Percentiles rank a stretch among this genome's conserved stretches.
Evolutionary conservation across 2,113 vertebrate genomes (phyloP).

Genomic region (Polypterus bichir): DNA sequence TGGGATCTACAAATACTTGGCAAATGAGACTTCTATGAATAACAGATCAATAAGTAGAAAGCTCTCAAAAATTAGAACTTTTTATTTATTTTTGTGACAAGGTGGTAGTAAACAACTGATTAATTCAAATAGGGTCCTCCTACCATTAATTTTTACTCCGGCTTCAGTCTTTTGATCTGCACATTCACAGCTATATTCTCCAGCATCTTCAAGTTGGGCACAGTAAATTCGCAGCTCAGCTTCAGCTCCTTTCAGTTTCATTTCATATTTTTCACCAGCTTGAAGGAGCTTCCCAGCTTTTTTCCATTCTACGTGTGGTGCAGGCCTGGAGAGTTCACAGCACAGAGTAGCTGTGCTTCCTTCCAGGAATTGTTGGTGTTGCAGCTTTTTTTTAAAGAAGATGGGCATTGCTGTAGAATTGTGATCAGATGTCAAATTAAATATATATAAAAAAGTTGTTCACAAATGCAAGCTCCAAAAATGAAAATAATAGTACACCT

Average conservation of each 20-base stretch:
- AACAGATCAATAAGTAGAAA: no score
- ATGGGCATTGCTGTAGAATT: conserved; percentile 32
- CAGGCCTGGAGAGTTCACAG: conserved; percentile 66
- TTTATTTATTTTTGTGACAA: no score
- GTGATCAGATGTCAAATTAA: not conserved
- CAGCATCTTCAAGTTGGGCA: conserved; percentile 25
- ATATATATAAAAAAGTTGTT: not conserved
- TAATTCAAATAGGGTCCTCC: conserved; percentile 13
- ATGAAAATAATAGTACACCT: no score
- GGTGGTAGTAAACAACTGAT: no score
- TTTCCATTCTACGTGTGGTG: conserved; percentile 57
- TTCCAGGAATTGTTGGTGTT: conserved; percentile 50
- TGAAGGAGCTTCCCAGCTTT: conserved; percentile 36
- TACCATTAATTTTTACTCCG: conserved; percentile 22
- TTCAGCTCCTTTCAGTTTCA: conserved; percentile 25
- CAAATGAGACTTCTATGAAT: no score
- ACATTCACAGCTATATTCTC: conserved; percentile 22
- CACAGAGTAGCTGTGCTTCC: conserved; percentile 45
- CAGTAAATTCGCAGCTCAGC: conserved; percentile 34
- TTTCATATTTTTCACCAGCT: conserved; percentile 44
- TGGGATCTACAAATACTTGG: no score
- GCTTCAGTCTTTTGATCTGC: conserved; percentile 20
- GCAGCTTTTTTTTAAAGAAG: conserved; percentile 49
- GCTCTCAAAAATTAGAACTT: no score
- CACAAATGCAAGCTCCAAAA: no score